Base-by-base conservation (phyloP, 2,797 vertebrate species). In the Dipus sagitta region DNA sequence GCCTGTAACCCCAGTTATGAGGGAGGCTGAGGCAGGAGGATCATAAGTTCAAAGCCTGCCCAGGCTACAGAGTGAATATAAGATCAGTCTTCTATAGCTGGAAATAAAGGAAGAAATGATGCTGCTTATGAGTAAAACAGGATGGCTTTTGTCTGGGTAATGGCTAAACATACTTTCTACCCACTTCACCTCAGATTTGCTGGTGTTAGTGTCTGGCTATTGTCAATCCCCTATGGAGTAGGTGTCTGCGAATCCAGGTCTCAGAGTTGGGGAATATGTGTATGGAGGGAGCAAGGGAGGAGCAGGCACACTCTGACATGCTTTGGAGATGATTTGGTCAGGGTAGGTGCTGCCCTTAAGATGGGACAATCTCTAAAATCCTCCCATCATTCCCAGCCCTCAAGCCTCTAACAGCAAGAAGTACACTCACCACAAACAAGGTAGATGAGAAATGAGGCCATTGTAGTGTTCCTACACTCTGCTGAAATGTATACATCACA, bases 381-480 rank as follows among this genome's bases (percentile, higher is more conserved):
- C 32, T 74, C 42, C 72, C 5, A 34, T 42, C 32, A 20, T 7
- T n/a, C 70, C 72, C 79, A 64, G 54, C 78, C n/a, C 12, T 79
- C 71, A 86, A 28, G 70, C 71, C 18, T 78, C 60, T 86, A 86
- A 81, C 60, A 90, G 78, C 65, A 91, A 62, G 47, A 93, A 80
- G 47, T 88, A 65, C 58, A n/a, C 89, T 84, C 74, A 71, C 32
- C 32, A 65, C 10, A 52, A 86, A 52, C 64, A 71, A 84, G 62
- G 68, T 13, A 32, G 32, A 38, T 80, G 34, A 86, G 65, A 86
- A 86, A 75, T 64, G 42, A 88, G 47, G 14, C 18, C 18, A 2
- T 60, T 70, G 34, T 15, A 1, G 80, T 58, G 34, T 38, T 21
- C 32, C 62, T 70, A 34, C 54, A 68, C 60, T 65, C 60, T 60